Percentiles rank a stretch among this genome's conserved stretches.
Conservation (phyloP, 2,797 vertebrate species). For the Spinibarbus caldwelli region DNA sequence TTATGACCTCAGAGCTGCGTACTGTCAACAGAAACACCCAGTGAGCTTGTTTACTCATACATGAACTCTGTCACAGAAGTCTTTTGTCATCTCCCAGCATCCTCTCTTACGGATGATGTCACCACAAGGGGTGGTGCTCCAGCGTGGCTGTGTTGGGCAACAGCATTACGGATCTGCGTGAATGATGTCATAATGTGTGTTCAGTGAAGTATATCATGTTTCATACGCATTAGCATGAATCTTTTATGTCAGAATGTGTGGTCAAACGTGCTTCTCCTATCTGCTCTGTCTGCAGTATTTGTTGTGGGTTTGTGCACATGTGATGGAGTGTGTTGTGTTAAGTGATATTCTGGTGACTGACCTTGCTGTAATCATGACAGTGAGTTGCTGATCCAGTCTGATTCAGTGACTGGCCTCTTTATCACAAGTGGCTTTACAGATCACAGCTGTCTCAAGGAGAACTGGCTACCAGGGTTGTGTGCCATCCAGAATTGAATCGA, state of each 20-base stretch:
- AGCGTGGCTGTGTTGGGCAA: constrained; percentile 36
- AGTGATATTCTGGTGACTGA: constrained; percentile 38
- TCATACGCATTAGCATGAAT: constrained; percentile 36
- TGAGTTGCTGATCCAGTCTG: constrained; percentile 38
- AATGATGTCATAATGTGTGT: constrained; percentile 15
- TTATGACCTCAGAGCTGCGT: constrained; percentile 33
- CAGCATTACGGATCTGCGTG: constrained; percentile 16
- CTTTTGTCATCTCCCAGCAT: constrained; percentile 55
- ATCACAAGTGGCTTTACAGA: no score
- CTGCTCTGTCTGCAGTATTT: constrained; percentile 3
- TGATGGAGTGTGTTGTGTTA: constrained; percentile 27
- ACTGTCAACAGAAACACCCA: constrained; percentile 19
- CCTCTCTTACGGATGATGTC: constrained; percentile 22
- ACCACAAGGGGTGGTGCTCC: constrained; percentile 38
- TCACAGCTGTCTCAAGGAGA: constrained; percentile 31
- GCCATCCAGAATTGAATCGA: background rate
- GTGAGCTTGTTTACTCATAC: constrained; percentile 25
- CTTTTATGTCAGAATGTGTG: constrained; percentile 1
- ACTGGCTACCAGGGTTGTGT: background rate
- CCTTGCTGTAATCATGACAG: constrained; percentile 43
- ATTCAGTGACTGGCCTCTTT: constrained; percentile 40
- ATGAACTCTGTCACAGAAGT: constrained; percentile 33
- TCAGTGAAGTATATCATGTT: constrained; percentile 15
- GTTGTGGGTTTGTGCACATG: constrained; percentile 29
- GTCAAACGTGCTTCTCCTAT: background rate